Percentiles rank a stretch among this genome's conserved stretches.
These are phyloP conservation scores for Dryobates pubescens DNA, from an alignment of 2,797 vertebrate genomes.

Conservation along the genomic window DNA sequence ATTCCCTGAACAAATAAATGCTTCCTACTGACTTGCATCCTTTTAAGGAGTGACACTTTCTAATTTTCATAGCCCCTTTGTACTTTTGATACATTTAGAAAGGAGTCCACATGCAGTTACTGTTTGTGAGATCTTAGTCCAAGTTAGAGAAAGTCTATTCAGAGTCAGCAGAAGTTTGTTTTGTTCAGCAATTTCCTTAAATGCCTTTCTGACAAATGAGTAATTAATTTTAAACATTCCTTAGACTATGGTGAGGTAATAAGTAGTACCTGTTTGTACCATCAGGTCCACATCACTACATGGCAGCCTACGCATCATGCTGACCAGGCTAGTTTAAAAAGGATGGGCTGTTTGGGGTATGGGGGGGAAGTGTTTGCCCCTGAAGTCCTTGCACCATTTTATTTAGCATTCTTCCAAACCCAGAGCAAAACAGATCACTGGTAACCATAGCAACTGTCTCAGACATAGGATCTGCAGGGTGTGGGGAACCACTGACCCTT, in stretches of 20 bases:
- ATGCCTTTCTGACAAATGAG: background rate
- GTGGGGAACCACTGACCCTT: background rate
- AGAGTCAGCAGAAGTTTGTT: background rate
- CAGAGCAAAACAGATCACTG: background rate
- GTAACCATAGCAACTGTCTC: slow-evolving; percentile 23
- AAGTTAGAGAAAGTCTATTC: background rate
- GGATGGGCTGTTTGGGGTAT: rapidly evolving
- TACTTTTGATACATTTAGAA: background rate
- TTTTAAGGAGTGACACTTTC: background rate
- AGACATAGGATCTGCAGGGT: background rate
- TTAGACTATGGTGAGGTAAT: too few species aligned
- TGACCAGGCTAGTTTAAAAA: background rate
- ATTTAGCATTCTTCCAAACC: background rate
- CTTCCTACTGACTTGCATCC: background rate
- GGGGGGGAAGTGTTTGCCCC: background rate
- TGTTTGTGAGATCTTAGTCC: background rate
- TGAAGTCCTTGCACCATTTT: background rate
- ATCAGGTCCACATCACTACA: background rate
- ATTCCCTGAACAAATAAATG: background rate
- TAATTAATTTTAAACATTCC: slow-evolving; percentile 14
- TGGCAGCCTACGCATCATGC: background rate
- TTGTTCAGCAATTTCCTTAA: background rate
- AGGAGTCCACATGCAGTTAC: background rate
- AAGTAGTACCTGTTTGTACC: background rate
- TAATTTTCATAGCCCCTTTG: background rate